These are phyloP conservation scores for Pinna nobilis DNA, from an alignment of 1,140 invertebrate species.

Conservation along the genomic window DNA sequence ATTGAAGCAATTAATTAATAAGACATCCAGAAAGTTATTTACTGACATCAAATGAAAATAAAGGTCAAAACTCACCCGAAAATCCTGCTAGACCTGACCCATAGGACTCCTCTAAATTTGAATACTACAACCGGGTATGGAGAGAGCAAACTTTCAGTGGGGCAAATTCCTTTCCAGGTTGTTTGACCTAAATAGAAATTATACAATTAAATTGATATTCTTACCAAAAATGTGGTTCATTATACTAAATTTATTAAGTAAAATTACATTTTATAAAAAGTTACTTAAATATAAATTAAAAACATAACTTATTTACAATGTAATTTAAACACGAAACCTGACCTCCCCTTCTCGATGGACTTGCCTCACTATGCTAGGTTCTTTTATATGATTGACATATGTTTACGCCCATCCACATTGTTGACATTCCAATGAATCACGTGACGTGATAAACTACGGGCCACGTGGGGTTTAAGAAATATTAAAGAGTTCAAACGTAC, in stretches of 20 bases:
- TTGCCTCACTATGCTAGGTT: slow-evolving; percentile 54
- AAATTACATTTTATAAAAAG: neutral
- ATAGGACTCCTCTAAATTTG: slow-evolving; percentile 39
- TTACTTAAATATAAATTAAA: neutral
- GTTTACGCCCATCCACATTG: slow-evolving; percentile 66
- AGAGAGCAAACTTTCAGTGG: slow-evolving; percentile 7
- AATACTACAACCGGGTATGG: slow-evolving; percentile 29
- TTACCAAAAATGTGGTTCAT: neutral
- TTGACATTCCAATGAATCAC: slow-evolving; percentile 68
- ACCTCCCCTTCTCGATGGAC: slow-evolving; percentile 33
- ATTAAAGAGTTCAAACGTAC: too few relatives aligned
- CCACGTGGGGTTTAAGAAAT: neutral
- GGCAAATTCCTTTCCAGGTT: slow-evolving; percentile 15
- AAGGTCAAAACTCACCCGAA: slow-evolving; percentile 39
- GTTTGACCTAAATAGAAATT: slow-evolving; percentile 30
- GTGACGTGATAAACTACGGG: slow-evolving; percentile 44
- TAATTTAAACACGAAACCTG: neutral
- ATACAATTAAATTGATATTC: neutral
- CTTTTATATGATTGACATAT: slow-evolving; percentile 64
- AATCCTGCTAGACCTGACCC: slow-evolving; percentile 11
- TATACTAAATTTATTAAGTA: neutral
- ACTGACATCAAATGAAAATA: slow-evolving; percentile 15
- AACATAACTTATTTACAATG: neutral
- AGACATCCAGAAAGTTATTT: slow-evolving; percentile 8
- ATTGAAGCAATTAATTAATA: neutral